Evolutionary conservation across 2,888 invertebrate species (phyloP).

Genomic region (Oxystoma pomonae): DNA sequence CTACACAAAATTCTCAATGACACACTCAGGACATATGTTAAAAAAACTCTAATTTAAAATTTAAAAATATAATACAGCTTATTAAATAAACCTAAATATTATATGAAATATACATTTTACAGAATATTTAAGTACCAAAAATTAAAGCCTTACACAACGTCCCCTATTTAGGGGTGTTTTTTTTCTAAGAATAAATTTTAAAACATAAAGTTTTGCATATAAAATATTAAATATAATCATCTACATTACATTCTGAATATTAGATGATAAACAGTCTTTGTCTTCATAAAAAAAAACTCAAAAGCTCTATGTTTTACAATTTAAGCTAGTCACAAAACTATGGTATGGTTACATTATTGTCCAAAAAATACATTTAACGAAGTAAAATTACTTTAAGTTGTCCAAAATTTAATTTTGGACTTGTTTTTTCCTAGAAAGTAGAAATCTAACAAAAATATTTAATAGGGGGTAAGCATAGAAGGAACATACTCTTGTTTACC

Average conservation of each 20-base stretch:
- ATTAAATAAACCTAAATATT: not conserved
- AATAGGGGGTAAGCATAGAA: not conserved
- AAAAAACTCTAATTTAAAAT: not conserved
- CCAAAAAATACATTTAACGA: not conserved
- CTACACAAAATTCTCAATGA: no score
- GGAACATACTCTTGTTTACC: not conserved
- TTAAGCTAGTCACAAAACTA: not conserved
- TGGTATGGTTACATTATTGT: not conserved
- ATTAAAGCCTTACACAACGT: not conserved
- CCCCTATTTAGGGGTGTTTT: not conserved
- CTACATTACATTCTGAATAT: not conserved
- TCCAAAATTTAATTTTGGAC: no score
- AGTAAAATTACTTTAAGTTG: not conserved
- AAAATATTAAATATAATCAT: no score
- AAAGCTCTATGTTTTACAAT: not conserved
- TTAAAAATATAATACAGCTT: not conserved
- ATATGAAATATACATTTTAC: not conserved
- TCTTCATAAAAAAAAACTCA: not conserved
- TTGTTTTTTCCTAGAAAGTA: not conserved
- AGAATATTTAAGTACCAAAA: not conserved
- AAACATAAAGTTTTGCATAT: not conserved
- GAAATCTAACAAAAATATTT: not conserved
- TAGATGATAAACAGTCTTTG: no score
- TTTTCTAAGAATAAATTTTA: not conserved
- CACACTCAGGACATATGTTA: not conserved